Conservation (phyloP, 2,797 vertebrate species). For the Botia almorhae region DNA sequence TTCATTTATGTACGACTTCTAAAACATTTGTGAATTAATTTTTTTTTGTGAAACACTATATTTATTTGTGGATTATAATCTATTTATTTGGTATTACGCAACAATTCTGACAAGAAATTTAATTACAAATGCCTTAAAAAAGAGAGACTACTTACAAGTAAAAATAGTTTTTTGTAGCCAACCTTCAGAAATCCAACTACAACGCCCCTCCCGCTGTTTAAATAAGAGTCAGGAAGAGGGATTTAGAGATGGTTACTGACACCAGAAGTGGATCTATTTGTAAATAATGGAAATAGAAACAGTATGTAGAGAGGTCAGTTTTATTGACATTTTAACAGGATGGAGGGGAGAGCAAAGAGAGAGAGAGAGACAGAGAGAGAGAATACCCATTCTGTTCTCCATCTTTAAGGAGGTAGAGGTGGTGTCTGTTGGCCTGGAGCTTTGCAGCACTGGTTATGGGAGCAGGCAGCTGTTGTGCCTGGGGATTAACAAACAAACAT, state of each 20-base stretch:
- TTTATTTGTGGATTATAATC: too few species aligned
- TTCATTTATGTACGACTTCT: too few species aligned
- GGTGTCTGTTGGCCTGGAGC: conserved; percentile 86
- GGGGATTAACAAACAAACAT: conserved; percentile 23
- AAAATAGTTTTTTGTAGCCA: conserved; percentile 92
- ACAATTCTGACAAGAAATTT: neutral
- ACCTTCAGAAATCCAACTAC: conserved; percentile 90
- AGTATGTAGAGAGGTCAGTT: conserved; percentile 24
- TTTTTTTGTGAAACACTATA: too few species aligned
- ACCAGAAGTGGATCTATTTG: neutral
- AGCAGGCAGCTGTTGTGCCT: conserved; percentile 87
- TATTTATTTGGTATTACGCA: too few species aligned
- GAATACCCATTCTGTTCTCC: conserved; percentile 80
- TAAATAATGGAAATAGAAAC: conserved; percentile 2
- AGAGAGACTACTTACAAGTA: conserved; percentile 81
- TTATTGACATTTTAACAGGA: conserved; percentile 5
- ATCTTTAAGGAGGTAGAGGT: conserved; percentile 89
- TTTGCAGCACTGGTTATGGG: conserved; percentile 88
- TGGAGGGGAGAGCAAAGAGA: neutral
- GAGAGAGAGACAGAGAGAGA: neutral
- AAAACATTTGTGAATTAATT: too few species aligned
- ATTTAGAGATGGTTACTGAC: conserved; percentile 35
- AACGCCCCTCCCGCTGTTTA: conserved; percentile 75
- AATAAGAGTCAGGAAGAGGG: conserved; percentile 6
- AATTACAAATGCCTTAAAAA: neutral